phyloP scores from a whole-genome alignment of 2,113 vertebrate species.

The Tenrec ecaudatus region DNA sequence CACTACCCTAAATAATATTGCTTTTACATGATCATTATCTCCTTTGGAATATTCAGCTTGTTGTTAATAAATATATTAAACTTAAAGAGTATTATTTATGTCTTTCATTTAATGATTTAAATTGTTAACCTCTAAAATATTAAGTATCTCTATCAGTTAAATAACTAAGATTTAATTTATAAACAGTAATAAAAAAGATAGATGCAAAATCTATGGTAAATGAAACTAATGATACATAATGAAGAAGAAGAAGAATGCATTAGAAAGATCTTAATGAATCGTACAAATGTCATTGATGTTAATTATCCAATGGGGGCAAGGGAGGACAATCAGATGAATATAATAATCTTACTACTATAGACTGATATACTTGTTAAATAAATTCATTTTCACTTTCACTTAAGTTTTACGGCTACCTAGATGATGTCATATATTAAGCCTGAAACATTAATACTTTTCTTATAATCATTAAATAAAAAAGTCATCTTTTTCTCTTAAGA shows the following conservation, averaged over 20 bases:
- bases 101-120: slow-evolving; percentile 44
- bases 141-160: background rate
- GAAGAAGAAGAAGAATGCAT: background rate
- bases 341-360: background rate
- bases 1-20: background rate
- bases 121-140: slow-evolving; percentile 22
- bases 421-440: background rate
- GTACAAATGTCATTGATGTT: background rate
- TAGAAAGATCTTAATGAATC: slow-evolving; percentile 8
- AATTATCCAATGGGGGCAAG: background rate
- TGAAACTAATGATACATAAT: background rate
- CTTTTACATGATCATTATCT: slow-evolving; percentile 1
- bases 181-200: slow-evolving; percentile 54
- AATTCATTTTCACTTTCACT: background rate
- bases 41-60: background rate
- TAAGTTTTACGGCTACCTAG: background rate
- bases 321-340: background rate
- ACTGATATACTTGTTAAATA: background rate
- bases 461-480: background rate
- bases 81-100: background rate
- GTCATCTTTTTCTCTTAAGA: background rate
- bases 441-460: background rate
- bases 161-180: slow-evolving; percentile 1
- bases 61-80: background rate
- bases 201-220: background rate